phyloP scores from a whole-genome alignment of 2,113 vertebrate genomes.

The Tragelaphus buxtoni region DNA sequence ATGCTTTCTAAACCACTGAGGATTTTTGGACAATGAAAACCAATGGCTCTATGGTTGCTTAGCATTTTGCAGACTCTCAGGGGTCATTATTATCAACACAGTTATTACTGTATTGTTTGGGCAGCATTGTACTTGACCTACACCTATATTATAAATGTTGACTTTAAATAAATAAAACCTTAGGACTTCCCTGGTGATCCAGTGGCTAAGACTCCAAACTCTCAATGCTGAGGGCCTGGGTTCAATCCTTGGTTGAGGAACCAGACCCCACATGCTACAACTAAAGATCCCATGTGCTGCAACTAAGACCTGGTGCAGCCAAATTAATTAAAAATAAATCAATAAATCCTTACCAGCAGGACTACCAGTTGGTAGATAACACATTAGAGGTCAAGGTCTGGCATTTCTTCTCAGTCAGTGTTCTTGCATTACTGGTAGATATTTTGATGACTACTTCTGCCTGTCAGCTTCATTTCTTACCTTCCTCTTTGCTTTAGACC shows the following conservation, averaged over 20 bases:
- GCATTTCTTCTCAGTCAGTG: background rate
- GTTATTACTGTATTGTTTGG: background rate
- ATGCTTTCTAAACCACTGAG: background rate
- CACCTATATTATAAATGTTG: background rate
- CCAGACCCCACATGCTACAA: background rate
- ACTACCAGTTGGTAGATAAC: background rate
- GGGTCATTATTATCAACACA: background rate
- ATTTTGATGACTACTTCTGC: background rate
- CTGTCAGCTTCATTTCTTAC: background rate
- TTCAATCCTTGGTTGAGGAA: background rate
- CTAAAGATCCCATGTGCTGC: background rate
- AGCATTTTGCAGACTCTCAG: background rate
- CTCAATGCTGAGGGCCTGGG: background rate
- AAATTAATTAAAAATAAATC: background rate
- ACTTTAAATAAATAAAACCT: background rate
- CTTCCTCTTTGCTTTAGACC: background rate
- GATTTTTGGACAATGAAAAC: background rate
- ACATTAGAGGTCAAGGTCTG: background rate
- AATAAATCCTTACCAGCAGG: background rate
- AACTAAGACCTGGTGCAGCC: background rate
- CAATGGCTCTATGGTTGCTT: background rate
- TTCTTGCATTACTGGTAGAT: background rate
- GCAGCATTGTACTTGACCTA: background rate
- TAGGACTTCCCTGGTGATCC: background rate
- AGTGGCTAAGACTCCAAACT: background rate